phyloP scores from a whole-genome alignment of 2,113 vertebrate genomes.

The Albula glossodonta region DNA sequence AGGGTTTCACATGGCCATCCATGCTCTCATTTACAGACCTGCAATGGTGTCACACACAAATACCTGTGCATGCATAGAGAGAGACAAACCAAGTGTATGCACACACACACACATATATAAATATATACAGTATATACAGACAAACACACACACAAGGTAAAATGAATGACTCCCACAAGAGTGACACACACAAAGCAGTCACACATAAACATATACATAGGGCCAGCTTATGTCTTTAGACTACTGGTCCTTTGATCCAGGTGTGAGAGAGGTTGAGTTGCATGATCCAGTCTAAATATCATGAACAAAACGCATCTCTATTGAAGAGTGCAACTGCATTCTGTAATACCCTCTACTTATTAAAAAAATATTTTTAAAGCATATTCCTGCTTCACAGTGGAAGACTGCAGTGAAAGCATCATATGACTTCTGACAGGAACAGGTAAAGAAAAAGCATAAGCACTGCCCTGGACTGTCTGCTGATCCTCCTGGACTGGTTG shows the following conservation, averaged over 20 bases:
- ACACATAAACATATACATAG: background rate
- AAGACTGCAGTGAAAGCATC: background rate
- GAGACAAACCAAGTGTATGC: background rate
- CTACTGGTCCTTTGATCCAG: background rate
- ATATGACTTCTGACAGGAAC: background rate
- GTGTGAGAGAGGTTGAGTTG: background rate
- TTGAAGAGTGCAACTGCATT: background rate
- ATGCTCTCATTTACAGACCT: background rate
- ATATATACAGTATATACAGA: background rate
- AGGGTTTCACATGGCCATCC: background rate
- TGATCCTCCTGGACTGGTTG: conserved; percentile 61
- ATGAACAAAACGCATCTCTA: background rate
- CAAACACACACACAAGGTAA: background rate
- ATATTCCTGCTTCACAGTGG: too few relatives aligned
- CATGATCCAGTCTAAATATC: background rate
- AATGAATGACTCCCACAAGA: background rate
- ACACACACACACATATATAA: background rate
- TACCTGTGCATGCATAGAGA: background rate
- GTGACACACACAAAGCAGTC: background rate
- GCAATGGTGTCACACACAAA: background rate
- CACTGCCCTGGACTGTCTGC: conserved; percentile 69
- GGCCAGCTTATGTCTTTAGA: background rate
- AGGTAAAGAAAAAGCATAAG: conserved; percentile 26
- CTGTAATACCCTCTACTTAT: background rate
- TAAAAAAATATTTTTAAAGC: background rate